These are phyloP conservation scores for Sebastes kiyomatsui DNA, from an alignment of 2,797 vertebrate species.

Conservation along the genomic window DNA sequence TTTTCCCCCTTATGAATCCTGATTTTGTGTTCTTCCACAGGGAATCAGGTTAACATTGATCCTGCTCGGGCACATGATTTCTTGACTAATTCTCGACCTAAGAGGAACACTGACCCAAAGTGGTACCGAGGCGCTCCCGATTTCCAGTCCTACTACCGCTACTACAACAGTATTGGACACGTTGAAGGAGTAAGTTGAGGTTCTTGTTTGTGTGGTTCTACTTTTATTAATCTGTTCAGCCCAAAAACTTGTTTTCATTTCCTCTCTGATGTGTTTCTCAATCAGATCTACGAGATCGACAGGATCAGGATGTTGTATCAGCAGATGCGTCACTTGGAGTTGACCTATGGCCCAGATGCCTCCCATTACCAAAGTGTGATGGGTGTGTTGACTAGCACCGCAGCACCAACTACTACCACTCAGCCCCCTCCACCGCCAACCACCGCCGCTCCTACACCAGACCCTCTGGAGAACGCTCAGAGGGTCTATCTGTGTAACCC, in stretches of 20 bases:
- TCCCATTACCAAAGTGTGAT: constrained; percentile 76
- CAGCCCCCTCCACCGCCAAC: constrained; percentile 63
- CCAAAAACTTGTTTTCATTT: not conserved
- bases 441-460: constrained; percentile 53
- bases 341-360: constrained; percentile 75
- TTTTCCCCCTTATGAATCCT: not conserved
- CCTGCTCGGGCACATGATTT: constrained; percentile 74
- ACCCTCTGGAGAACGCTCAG: constrained; percentile 69
- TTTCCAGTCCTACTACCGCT: constrained; percentile 84
- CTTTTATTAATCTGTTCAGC: not conserved
- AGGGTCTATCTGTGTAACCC: constrained; percentile 77
- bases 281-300: constrained; percentile 81
- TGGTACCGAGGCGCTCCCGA: constrained; percentile 79
- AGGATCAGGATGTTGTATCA: constrained; percentile 82
- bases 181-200: constrained; percentile 76
- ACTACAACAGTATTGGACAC: constrained; percentile 84
- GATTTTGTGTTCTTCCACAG: constrained; percentile 9
- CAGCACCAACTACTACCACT: constrained; percentile 55
- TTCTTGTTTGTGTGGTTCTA: not conserved
- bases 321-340: constrained; percentile 83
- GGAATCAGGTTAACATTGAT: constrained; percentile 60
- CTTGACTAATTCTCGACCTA: constrained; percentile 73
- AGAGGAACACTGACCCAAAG: constrained; percentile 72
- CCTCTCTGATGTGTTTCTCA: not conserved
- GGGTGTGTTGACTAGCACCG: constrained; percentile 63